Evolutionary conservation across 2,113 vertebrate species (phyloP).

Genomic region (Prochilodus magdalenae): DNA sequence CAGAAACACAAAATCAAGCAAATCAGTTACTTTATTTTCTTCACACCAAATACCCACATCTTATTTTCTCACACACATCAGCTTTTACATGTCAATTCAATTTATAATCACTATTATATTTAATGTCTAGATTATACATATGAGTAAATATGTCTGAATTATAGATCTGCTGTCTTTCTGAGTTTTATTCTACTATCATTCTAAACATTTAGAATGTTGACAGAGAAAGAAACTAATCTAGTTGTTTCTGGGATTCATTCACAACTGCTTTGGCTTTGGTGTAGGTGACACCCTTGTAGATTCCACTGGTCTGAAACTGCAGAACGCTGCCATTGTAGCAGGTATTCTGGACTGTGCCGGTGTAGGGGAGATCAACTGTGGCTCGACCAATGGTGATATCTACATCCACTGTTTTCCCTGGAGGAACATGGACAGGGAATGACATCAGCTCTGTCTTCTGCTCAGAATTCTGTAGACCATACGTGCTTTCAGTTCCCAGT

Average conservation of each 20-base stretch:
- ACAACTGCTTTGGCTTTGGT: background rate
- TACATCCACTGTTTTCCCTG: slow-evolving; percentile 35
- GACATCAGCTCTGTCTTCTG: slow-evolving; percentile 22
- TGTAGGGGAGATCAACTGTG: slow-evolving; percentile 53
- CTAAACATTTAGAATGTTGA: too few species aligned
- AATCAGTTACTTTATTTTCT: too few species aligned
- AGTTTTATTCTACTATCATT: too few species aligned
- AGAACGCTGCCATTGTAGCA: slow-evolving; percentile 43
- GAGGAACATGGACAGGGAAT: slow-evolving; percentile 5
- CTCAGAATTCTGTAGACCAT: background rate
- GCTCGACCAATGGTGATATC: slow-evolving; percentile 48
- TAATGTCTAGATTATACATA: too few species aligned
- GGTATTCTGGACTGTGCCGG: slow-evolving; percentile 44
- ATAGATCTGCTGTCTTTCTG: too few species aligned
- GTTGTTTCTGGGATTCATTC: background rate
- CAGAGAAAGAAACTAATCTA: background rate
- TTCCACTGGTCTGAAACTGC: slow-evolving; percentile 31
- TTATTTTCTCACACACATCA: too few species aligned
- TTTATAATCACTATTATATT: too few species aligned
- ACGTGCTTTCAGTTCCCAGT: background rate
- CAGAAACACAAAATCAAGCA: too few species aligned
- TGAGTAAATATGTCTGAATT: too few species aligned
- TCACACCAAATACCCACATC: too few species aligned
- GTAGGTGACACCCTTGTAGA: slow-evolving; percentile 37
- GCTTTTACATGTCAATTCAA: too few species aligned